Evolutionary conservation across 2,797 vertebrate genomes (phyloP).

Genomic region (Zalophus californianus): DNA sequence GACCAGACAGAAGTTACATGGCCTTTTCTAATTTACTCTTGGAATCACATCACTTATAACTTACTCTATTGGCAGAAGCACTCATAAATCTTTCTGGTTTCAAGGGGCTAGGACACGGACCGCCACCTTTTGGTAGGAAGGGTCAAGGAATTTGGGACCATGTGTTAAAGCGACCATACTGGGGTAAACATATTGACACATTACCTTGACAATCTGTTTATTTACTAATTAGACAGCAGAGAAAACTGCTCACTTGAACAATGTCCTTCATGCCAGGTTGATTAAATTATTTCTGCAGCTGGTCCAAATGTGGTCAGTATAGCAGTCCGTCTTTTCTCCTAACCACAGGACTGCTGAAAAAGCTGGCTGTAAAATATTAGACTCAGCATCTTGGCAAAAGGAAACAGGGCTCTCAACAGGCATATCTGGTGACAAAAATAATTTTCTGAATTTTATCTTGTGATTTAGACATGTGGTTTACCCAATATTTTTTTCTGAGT

Average conservation of each 20-base stretch:
- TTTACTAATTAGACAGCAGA: background rate
- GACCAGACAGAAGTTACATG: background rate
- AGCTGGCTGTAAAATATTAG: slow-evolving; percentile 65
- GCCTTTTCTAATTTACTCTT: background rate
- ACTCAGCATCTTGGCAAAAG: slow-evolving; percentile 69
- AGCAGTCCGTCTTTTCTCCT: background rate
- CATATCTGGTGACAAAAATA: slow-evolving; percentile 72
- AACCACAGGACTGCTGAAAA: slow-evolving; percentile 60
- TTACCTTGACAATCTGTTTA: background rate
- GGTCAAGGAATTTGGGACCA: background rate
- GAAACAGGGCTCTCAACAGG: slow-evolving; percentile 66
- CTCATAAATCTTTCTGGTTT: background rate
- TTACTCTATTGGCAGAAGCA: background rate
- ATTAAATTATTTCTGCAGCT: background rate
- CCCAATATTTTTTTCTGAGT: slow-evolving; percentile 13
- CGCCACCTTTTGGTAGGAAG: background rate
- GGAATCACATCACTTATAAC: background rate
- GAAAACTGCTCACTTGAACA: background rate
- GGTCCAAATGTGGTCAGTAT: background rate
- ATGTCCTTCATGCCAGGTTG: background rate
- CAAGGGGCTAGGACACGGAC: background rate
- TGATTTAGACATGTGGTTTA: slow-evolving; percentile 47
- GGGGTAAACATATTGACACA: background rate
- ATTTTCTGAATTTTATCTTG: slow-evolving; percentile 75
- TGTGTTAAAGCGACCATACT: background rate